phyloP scores from a whole-genome alignment of 2,113 vertebrate species.

The Setophaga coronata region DNA sequence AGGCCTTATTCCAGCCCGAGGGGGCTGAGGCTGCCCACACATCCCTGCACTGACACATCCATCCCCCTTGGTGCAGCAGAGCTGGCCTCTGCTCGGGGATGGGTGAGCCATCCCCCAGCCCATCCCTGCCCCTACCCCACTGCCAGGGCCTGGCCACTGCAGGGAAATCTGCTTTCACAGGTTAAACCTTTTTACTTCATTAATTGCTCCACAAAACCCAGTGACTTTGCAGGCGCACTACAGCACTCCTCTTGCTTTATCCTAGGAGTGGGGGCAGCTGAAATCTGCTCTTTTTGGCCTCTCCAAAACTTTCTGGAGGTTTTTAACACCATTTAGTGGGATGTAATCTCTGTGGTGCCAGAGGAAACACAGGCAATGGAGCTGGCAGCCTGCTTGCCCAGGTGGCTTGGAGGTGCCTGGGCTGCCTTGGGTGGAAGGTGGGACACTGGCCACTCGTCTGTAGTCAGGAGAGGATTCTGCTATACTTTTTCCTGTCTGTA shows the following conservation, averaged over 20 bases:
- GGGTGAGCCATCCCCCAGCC: background rate
- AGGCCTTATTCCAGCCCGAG: conserved; percentile 43
- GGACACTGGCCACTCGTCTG: background rate
- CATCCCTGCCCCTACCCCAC: background rate
- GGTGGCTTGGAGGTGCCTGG: background rate
- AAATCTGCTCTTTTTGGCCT: background rate
- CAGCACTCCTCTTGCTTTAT: background rate
- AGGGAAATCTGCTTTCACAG: background rate
- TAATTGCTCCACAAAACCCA: background rate
- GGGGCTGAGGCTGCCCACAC: background rate
- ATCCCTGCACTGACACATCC: background rate
- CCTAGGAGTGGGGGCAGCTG: background rate
- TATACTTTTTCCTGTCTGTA: conserved; percentile 74
- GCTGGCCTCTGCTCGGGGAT: conserved; percentile 44
- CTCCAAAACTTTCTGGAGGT: background rate
- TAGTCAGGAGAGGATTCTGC: conserved; percentile 48
- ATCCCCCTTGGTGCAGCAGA: background rate
- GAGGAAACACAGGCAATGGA: background rate
- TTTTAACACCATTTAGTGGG: background rate
- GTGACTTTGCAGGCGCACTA: background rate
- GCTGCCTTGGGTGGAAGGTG: conserved; percentile 64
- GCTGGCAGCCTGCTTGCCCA: background rate
- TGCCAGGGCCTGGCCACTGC: background rate
- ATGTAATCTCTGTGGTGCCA: background rate
- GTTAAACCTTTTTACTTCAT: background rate